These are phyloP conservation scores for Delichon dasypus DNA, from an alignment of 2,797 vertebrate genomes.

Conservation along the genomic window DNA sequence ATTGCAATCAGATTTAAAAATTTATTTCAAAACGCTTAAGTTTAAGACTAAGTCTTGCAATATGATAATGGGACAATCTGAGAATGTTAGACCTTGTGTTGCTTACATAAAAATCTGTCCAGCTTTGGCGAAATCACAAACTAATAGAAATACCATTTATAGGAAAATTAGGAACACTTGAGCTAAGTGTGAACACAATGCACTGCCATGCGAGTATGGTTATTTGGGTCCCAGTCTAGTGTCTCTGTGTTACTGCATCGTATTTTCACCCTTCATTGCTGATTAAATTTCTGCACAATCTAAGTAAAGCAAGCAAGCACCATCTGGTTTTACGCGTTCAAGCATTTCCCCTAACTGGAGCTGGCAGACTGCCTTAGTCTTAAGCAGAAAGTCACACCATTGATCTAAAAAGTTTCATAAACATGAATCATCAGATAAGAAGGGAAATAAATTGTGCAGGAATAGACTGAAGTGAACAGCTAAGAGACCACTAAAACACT, in stretches of 20 bases:
- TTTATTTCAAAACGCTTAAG: not conserved
- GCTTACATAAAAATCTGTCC: not conserved
- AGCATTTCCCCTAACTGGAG: not conserved
- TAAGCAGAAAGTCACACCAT: not conserved
- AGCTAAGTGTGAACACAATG: not conserved
- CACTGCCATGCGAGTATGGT: not conserved
- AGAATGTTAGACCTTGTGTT: not conserved
- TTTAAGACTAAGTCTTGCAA: not conserved
- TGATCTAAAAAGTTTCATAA: not conserved
- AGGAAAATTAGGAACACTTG: not conserved
- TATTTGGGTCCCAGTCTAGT: not conserved
- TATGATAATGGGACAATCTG: not conserved
- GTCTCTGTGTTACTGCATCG: not conserved
- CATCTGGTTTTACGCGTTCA: accelerated
- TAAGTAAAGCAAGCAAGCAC: not conserved
- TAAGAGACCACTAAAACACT: not conserved
- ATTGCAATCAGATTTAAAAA: not conserved
- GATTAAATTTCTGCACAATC: not conserved
- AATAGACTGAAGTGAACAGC: not conserved
- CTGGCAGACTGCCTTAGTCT: not conserved
- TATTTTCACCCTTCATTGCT: not conserved
- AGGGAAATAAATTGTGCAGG: not conserved
- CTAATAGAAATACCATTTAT: not conserved
- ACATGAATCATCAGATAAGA: not conserved
- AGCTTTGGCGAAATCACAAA: not conserved